Percentiles rank a stretch among this genome's conserved stretches.
phyloP scores from a whole-genome alignment of 1,140 invertebrate genomes.

The Zaprionus kolodkinae region DNA sequence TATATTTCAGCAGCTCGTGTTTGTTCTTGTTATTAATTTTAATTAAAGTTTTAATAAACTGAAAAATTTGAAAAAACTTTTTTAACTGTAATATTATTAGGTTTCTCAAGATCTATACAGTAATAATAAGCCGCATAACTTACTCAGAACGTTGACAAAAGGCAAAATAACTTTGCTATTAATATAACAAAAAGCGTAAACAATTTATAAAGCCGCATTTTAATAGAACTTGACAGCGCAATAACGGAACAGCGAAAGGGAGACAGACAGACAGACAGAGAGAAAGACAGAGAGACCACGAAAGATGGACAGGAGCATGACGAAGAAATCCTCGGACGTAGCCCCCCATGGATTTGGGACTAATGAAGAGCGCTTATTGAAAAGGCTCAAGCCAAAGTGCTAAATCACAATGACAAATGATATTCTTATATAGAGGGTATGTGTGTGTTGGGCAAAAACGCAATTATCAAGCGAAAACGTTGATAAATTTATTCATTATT shows the following conservation, averaged over 20 bases:
- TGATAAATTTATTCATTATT: constrained; percentile 45
- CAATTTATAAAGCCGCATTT: constrained; percentile 9
- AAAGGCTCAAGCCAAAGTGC: constrained; percentile 27
- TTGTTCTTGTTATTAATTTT: no score
- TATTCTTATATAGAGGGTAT: neutral
- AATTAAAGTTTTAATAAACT: no score
- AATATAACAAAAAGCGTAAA: neutral
- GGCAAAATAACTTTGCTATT: neutral
- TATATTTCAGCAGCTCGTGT: no score
- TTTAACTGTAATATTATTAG: neutral
- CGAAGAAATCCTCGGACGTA: neutral
- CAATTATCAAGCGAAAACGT: constrained; percentile 33
- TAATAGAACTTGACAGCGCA: constrained; percentile 1
- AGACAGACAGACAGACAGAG: neutral
- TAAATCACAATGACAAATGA: constrained; percentile 52
- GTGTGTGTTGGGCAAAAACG: neutral
- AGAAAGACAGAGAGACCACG: neutral
- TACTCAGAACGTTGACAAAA: neutral
- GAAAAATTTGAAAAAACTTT: neutral
- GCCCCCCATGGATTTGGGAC: constrained; percentile 25
- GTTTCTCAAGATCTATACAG: neutral
- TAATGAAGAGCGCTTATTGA: constrained; percentile 46
- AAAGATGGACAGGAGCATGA: neutral
- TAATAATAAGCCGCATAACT: neutral
- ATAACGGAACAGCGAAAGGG: neutral